Conservation (phyloP, 2,797 vertebrate genomes). For the Champsocephalus esox region DNA sequence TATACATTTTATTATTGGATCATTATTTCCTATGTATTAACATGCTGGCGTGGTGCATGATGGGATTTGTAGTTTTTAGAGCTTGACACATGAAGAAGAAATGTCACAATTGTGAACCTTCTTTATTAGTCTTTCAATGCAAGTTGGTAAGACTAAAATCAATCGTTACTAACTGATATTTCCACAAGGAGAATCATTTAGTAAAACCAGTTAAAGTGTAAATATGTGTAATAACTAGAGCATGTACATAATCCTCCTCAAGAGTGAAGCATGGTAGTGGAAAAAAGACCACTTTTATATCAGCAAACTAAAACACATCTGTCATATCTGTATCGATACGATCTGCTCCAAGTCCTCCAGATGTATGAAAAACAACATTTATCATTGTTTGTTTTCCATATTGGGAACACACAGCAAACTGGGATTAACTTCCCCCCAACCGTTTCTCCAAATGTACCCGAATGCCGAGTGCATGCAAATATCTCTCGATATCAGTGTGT, state of each 20-base stretch:
- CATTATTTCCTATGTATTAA: neutral
- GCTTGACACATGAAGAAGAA: too few species aligned
- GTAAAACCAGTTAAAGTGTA: too few species aligned
- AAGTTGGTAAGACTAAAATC: neutral
- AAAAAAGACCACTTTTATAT: neutral
- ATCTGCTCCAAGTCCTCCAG: neutral
- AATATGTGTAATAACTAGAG: too few species aligned
- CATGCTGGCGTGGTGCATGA: neutral
- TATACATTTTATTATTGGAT: neutral
- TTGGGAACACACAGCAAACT: neutral
- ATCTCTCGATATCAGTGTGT: conserved; percentile 14
- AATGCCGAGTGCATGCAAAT: conserved; percentile 45
- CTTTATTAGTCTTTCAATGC: neutral
- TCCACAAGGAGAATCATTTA: neutral
- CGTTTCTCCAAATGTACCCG: conserved; percentile 12
- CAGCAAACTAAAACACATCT: neutral
- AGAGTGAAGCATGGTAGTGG: neutral
- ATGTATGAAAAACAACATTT: neutral
- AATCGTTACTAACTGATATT: neutral
- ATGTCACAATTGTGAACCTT: fast-evolving
- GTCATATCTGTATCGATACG: neutral
- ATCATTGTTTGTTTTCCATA: neutral
- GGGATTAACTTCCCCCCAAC: neutral
- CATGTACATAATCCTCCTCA: neutral
- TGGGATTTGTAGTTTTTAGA: conserved; percentile 5